Evolutionary conservation across 2,113 vertebrate species (phyloP).

Genomic region (Festucalex cinctus): DNA sequence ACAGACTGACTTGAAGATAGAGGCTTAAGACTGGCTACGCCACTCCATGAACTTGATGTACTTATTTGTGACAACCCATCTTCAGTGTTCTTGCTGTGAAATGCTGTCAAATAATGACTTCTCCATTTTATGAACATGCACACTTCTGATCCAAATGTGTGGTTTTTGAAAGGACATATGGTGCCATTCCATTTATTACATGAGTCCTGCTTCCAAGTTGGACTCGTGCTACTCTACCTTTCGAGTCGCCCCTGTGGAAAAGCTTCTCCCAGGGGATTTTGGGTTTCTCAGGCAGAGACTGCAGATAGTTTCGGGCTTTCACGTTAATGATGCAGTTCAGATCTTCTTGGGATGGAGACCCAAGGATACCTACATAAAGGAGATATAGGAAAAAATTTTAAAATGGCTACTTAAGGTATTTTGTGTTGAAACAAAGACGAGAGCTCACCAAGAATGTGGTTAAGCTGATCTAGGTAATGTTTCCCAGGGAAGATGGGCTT

Average conservation of each 20-base stretch:
- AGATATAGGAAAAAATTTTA: not conserved
- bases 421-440: not conserved
- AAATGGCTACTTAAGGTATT: not conserved
- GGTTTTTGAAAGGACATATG: no score
- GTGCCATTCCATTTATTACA: not conserved
- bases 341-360: slow-evolving; percentile 84
- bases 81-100: no score
- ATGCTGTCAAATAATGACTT: no score
- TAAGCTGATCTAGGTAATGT: slow-evolving; percentile 90
- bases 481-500: slow-evolving; percentile 88
- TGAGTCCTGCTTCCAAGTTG: not conserved
- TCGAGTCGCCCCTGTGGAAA: slow-evolving; percentile 76
- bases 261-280: slow-evolving; percentile 82
- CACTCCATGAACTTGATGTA: no score
- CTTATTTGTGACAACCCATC: no score
- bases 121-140: no score
- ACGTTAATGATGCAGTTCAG: slow-evolving; percentile 88
- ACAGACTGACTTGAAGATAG: not conserved
- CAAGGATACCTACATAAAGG: slow-evolving; percentile 73
- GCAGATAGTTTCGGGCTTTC: slow-evolving; percentile 86
- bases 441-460: slow-evolving; percentile 82
- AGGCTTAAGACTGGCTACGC: not conserved
- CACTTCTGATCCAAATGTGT: no score
- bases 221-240: slow-evolving; percentile 56
- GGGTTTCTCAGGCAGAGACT: slow-evolving; percentile 80